Base-by-base conservation (phyloP, 1,140 invertebrate species). In the Campoletis sonorensis region DNA sequence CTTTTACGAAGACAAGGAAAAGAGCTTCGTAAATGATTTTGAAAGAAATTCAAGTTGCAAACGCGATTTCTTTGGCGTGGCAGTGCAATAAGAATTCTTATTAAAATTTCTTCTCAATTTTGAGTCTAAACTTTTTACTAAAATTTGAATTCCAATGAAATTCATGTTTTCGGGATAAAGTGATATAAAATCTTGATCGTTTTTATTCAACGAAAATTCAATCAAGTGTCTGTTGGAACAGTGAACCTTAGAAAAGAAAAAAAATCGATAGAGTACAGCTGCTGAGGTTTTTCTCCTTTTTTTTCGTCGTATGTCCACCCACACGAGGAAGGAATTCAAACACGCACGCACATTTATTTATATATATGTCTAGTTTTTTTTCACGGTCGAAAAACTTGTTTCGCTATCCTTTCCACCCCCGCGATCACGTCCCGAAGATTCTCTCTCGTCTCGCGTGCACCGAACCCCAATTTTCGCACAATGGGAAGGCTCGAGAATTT, bases 381-480 rank as follows among this genome's bases (percentile, higher is more conserved):
- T 89, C 86, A 89, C 79, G 85, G 83, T 84, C 83, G 83, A 85
- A 79, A 79, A 87, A 89, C 86, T 84, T 82, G 87, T 89, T 90
- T 89, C 82, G 85, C 85, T 86, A 89, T 90, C 85, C 85, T 87
- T 89, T 91, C 85, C 86, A 88, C 87, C 86, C 85, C 86, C 86
- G 85, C 87, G 75, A 86, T 84, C 45, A 58, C 68, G 71, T 64
- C 83, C 85, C 79, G 77, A 82, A 79, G 82, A 54, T 27, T 67
- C 81, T 82, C 51, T 54, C 51, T 54, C 51, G 51, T 26, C 61
- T 26, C 61, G n/a, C 23, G n/a, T 23, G 61, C 85, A 88, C 71
- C 82, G 86, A 87, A 79, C 85, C 87, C 85, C 88, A 89, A 90
- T 89, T 89, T 89, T 89, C 84, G 87, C 86, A 90, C 88, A 91